A percentile compares a stretch with the other conserved stretches of the same genome.
Evolutionary conservation across 2,888 invertebrate genomes (phyloP).

Genomic region (Sarcophaga variegata): DNA sequence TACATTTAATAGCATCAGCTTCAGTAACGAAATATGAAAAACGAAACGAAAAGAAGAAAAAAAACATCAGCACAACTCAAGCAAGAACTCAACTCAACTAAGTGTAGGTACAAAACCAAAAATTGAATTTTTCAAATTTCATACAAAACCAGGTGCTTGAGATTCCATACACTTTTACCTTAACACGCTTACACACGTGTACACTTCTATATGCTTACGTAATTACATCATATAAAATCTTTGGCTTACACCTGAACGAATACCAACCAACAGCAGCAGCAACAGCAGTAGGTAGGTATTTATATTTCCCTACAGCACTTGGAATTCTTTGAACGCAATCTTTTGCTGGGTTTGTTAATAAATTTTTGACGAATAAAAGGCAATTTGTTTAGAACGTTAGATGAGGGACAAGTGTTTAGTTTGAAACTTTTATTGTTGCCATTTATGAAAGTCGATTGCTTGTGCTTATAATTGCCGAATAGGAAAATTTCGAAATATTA

Average conservation of each 20-base stretch:
- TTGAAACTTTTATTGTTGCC: not conserved
- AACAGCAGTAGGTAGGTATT: not conserved
- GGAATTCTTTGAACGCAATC: not conserved
- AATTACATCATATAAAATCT: not conserved
- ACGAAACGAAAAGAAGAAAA: not conserved
- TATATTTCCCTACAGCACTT: not conserved
- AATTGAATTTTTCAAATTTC: conserved; percentile 58
- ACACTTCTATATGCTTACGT: not conserved
- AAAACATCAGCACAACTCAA: not conserved
- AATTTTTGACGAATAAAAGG: no score
- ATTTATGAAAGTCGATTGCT: not conserved
- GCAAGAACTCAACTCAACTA: not conserved
- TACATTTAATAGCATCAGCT: conserved; percentile 57
- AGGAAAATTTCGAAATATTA: not conserved
- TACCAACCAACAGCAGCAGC: not conserved
- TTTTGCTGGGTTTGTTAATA: not conserved
- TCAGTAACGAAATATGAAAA: conserved; percentile 20
- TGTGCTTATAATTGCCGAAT: not conserved
- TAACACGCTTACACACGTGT: not conserved
- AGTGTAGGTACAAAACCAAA: conserved; percentile 14
- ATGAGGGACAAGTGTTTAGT: no score
- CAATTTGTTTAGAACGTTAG: no score
- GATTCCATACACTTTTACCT: conserved; percentile 38
- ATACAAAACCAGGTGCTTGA: conserved; percentile 48
- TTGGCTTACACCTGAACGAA: not conserved